These are phyloP conservation scores for Heliothis subflexa DNA, from an alignment of 1,140 invertebrate species.

Conservation along the genomic window DNA sequence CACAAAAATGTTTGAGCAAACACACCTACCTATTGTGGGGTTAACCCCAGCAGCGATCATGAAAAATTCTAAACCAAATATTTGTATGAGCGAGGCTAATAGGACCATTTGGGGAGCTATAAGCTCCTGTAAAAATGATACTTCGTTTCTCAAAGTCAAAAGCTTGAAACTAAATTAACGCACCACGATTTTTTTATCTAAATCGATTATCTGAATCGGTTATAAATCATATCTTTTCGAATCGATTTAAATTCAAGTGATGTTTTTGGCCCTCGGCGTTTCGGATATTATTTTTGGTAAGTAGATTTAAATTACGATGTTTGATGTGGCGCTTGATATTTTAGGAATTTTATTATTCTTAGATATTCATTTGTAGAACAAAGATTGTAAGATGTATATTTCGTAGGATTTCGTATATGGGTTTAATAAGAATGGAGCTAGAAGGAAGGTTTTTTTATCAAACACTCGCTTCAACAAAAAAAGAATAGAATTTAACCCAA, in stretches of 20 bases:
- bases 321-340: too few species aligned
- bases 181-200: conserved; percentile 31
- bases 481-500: background rate
- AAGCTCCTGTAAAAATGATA: background rate
- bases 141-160: background rate
- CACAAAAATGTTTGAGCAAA: conserved; percentile 11
- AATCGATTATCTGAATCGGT: conserved; percentile 35
- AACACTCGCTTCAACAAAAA: too few species aligned
- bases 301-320: conserved; percentile 35
- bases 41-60: background rate
- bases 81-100: conserved; percentile 13
- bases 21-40: conserved; percentile 24
- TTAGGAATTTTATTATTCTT: too few species aligned
- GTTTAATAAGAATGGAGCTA: too few species aligned
- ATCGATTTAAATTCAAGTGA: conserved; percentile 8
- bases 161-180: conserved; percentile 29
- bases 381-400: too few species aligned
- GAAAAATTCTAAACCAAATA: conserved; percentile 33
- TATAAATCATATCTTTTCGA: conserved; percentile 30
- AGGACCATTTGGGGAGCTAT: background rate
- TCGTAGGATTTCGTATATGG: too few species aligned
- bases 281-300: conserved; percentile 33
- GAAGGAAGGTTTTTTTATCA: too few species aligned
- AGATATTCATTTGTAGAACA: too few species aligned
- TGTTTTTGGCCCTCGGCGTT: conserved; percentile 5